Base-by-base conservation (phyloP, 2,113 vertebrate genomes). In the Camelus bactrianus region DNA sequence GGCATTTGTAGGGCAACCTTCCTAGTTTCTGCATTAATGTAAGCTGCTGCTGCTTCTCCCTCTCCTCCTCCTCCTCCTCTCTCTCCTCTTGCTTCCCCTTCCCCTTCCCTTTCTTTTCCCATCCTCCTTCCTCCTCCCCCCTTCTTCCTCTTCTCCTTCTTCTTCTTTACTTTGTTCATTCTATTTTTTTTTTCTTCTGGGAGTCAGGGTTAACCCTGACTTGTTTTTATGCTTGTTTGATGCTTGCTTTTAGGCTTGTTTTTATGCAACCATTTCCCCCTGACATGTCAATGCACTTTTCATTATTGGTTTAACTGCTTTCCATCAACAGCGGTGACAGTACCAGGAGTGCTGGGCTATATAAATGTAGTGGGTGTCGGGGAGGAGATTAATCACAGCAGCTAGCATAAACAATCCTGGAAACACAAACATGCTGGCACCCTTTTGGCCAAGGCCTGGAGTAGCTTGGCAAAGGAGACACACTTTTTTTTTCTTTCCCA, bases 281-380 rank as follows among this genome's bases (percentile, higher is more conserved):
- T 72, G 35, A 56, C 83, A 73, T 81, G 70, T 82, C 76, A 69
- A 48, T 11, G 64, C 54, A 83, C 67, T 80, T 70, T 92, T 95
- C 80, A 64, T 54, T 94, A 80, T 81, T 81, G 58, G 17, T 82
- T 83, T 95, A 96, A 80, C 80, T 92, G 94, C 77, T 95, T 97
- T 87, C 87, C 94, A 96, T 91, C 89, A 92, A 86, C 12, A 52
- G 48, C 1, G 6, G 28, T 35, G 91, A 90, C 70, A 73, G 54
- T 38, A 58, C 38, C 11, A 67, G 54, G 48, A 28, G 32, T 76
- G 56, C 46, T 72, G 76, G 54, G 81, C 70, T 91, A 1, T 87
- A 30, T 69, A 85, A 87, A 65, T 67, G 35, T 48, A 58, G 28
- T 84, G 73, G 13, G 54, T 93, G 60, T 92, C 35, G 48, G 56